Conservation (phyloP, 35 echinoderm and acorn worm genomes). For the Hemicentrotus pulcherrimus region DNA sequence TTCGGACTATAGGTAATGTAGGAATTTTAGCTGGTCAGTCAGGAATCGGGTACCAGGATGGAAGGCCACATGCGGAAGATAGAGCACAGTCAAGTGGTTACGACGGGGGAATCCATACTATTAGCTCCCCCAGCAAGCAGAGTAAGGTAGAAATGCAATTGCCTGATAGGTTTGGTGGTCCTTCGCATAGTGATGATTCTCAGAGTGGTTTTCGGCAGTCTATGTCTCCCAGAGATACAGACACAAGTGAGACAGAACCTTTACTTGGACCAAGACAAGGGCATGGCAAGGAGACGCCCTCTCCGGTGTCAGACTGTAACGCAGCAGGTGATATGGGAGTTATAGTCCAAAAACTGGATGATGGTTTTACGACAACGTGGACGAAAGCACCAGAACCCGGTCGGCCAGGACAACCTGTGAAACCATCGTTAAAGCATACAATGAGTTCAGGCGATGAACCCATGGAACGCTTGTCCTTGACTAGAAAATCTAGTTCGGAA, state of each 20-base stretch:
- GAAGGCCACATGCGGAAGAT: background rate
- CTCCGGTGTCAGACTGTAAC: constrained; percentile 29
- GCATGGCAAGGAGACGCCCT: constrained; percentile 55
- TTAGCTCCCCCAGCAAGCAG: constrained; percentile 43
- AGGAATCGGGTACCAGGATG: constrained; percentile 29
- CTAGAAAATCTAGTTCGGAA: constrained; percentile 57
- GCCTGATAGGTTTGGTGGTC: constrained; percentile 25
- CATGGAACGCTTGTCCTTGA: constrained; percentile 27
- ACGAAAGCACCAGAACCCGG: constrained; percentile 67
- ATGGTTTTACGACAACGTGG: constrained; percentile 90
- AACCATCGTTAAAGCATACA: constrained; percentile 54
- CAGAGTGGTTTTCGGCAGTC: constrained; percentile 28
- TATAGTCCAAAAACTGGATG: constrained; percentile 84
- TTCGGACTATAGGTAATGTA: constrained; percentile 60
- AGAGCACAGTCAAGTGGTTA: constrained; percentile 1
- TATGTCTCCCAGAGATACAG: constrained; percentile 66
- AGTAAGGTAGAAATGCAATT: constrained; percentile 33
- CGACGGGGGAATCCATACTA: constrained; percentile 8
- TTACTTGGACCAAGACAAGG: constrained; percentile 58
- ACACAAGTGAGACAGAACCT: constrained; percentile 63
- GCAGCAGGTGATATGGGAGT: constrained; percentile 59
- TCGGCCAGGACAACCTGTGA: constrained; percentile 27
- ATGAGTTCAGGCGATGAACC: constrained; percentile 62
- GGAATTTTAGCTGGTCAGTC: constrained; percentile 60
- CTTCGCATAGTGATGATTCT: constrained; percentile 31